Percentiles rank a stretch among this genome's conserved stretches.
phyloP scores from a whole-genome alignment of 2,797 vertebrate genomes.

The Microctenopoma lineatum region DNA sequence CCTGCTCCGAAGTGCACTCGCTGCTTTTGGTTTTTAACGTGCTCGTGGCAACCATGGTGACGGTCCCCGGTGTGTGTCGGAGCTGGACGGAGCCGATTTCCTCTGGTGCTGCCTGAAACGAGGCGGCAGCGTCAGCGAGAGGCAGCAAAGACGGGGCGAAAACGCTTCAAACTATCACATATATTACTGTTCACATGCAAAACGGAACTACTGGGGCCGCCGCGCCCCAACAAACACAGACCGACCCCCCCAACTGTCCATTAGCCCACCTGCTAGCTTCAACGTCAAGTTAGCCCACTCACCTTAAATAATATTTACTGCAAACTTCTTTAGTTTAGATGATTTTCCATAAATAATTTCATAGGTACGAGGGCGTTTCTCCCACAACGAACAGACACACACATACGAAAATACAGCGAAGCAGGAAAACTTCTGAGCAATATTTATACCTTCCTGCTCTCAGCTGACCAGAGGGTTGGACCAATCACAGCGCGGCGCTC shows the following conservation, averaged over 20 bases:
- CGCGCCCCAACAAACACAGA: neutral
- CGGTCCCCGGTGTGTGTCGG: neutral
- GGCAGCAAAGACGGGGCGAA: neutral
- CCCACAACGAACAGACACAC: neutral
- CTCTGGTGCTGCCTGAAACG: constrained; percentile 33
- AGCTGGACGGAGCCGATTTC: constrained; percentile 3
- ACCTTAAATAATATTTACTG: constrained; percentile 63
- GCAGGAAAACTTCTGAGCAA: neutral
- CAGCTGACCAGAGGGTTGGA: constrained; percentile 62
- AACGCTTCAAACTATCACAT: neutral
- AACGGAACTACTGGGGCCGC: too few species aligned
- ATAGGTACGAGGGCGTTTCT: neutral
- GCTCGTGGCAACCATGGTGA: constrained; percentile 83
- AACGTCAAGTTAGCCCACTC: constrained; percentile 17
- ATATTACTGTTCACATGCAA: neutral
- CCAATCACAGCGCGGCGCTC: constrained; percentile 60
- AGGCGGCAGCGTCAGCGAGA: neutral
- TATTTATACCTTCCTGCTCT: constrained; percentile 62
- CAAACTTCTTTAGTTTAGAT: constrained; percentile 33
- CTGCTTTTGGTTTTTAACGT: constrained; percentile 78
- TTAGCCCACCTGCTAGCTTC: neutral
- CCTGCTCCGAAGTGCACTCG: constrained; percentile 70
- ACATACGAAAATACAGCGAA: constrained; percentile 25
- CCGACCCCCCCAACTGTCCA: neutral
- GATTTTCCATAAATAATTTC: constrained; percentile 42